Percentiles rank a stretch among this genome's conserved stretches.
phyloP scores from a whole-genome alignment of 2,113 vertebrate genomes.

The Calypte anna region DNA sequence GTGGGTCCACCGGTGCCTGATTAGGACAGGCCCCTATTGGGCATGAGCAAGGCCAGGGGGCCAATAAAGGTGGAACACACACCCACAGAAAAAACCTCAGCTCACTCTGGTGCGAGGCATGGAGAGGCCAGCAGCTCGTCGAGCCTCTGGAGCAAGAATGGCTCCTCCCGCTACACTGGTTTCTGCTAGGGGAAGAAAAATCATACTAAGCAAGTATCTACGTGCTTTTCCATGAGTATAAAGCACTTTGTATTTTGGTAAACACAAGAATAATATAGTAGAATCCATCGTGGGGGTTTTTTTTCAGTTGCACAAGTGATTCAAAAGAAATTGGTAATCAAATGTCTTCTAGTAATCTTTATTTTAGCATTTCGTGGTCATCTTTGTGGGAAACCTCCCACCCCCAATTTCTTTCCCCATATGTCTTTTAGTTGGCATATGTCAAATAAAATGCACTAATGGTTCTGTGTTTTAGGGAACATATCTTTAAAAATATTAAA shows the following conservation, averaged over 20 bases:
- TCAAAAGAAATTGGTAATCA: neutral
- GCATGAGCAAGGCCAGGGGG: no score
- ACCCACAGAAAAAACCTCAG: no score
- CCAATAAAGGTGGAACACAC: no score
- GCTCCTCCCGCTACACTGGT: no score
- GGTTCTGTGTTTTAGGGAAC: neutral
- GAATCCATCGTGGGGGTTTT: neutral
- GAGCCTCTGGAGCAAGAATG: no score
- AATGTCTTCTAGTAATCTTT: slow-evolving; percentile 13
- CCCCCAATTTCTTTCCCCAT: neutral
- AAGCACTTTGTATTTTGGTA: neutral
- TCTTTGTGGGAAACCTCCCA: neutral
- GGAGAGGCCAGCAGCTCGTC: no score
- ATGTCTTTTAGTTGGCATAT: neutral
- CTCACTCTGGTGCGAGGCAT: no score
- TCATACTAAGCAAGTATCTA: neutral
- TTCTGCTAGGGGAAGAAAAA: neutral
- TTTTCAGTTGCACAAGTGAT: neutral
- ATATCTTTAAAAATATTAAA: neutral
- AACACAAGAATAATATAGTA: neutral
- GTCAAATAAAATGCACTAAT: neutral
- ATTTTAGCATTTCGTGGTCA: neutral
- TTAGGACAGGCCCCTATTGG: no score
- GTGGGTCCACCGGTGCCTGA: no score
- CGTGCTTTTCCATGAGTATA: neutral